Evolutionary conservation across 2,113 vertebrate species (phyloP), one percentile per base, ranked within the genome.

Genomic region (Gadus chalcogrammus): DNA sequence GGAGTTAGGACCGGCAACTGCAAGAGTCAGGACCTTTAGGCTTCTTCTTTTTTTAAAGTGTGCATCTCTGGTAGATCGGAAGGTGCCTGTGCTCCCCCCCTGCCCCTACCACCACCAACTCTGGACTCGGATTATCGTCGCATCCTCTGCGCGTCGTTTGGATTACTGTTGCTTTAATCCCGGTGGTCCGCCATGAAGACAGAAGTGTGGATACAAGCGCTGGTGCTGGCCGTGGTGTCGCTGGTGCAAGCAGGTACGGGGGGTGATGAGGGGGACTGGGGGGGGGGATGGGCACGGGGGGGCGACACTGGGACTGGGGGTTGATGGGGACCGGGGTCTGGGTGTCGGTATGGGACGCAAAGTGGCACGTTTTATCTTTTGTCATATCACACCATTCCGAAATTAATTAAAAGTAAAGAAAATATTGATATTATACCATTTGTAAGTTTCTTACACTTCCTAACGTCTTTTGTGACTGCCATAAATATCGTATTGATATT

Each of bases 181-280:
- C 62, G 61, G 4, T 38, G 52, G 18, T 20, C 6, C 75, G 78
- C 83, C 86, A 88, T 90, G 88, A 88, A 81, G 82, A 77, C 81
- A 62, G 67, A 79, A 73, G 79, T 81, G 69, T 91, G 90, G 88
- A 90, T 91, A 85, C 85, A 85, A 70, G 73, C 80, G 55, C 48
- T 91, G 79, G 35, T 89, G 73, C 89, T 82, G 42, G 69, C 82
- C 38, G 61, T 90, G 64, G 73, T 91, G 60, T 82, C 76, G 64
- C 5, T 84, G 59, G 4, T 89, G 71, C 80, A 87, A 22, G 73
- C 89, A 91, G 91, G 92, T 93, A 87, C 80, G 27, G 13, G 27
- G 79, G 67, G 15, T 22, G 8, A 18, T 8, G 53, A 55, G 3
- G 20, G 20, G 20, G 20, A 20, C 20, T 20, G 20, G 20, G 20